Base-by-base conservation (phyloP, 2,113 vertebrate species). In the Montifringilla adamsi region DNA sequence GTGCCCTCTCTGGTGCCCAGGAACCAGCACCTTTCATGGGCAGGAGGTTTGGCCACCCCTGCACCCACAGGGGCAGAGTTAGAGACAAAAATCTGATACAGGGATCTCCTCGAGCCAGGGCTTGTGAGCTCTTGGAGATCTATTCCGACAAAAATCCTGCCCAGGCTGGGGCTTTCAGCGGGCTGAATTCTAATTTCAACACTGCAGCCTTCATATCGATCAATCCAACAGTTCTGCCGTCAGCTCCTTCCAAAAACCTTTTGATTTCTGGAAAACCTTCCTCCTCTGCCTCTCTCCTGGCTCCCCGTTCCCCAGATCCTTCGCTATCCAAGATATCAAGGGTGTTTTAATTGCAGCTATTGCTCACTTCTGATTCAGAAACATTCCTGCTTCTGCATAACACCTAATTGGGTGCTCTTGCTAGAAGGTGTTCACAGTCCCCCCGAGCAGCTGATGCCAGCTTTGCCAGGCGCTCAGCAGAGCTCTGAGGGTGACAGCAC, bases 171-270 rank as follows among this genome's bases (percentile, higher is more conserved):
- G 3, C 0, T 49, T 56, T 22, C 4, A 6, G 1, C 24, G 23
- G 28, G 17, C 17, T 62, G 41, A 41, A 17, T 52, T 73, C 50
- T 39, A 5, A 15, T 33, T 27, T 37, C 23, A 35, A 12, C 43
- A 2, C 21, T 26, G n/a, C 59, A 74, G 0, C n/a, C 63, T 77
- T 52, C 0, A 0, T 15, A 4, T 46, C 39, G 10, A 2, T 11
- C 43, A 27, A 13, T 1, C 11, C 47, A 49, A 7, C 24, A 30
- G 59, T 9, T 44, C 66, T 74, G 44, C 60, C 81, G 37, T 26
- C 60, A n/a, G 15, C 30, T 76, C 26, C 63, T 72, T 27, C 46
- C 64, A 33, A 80, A 53, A 73, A 2, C 23, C 49, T 37, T 37
- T 37, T 37, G 37, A 41, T 13, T 13, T 52, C 66, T 9, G 6